phyloP scores from a whole-genome alignment of 2,113 vertebrate species.

The Myxocyprinus asiaticus region DNA sequence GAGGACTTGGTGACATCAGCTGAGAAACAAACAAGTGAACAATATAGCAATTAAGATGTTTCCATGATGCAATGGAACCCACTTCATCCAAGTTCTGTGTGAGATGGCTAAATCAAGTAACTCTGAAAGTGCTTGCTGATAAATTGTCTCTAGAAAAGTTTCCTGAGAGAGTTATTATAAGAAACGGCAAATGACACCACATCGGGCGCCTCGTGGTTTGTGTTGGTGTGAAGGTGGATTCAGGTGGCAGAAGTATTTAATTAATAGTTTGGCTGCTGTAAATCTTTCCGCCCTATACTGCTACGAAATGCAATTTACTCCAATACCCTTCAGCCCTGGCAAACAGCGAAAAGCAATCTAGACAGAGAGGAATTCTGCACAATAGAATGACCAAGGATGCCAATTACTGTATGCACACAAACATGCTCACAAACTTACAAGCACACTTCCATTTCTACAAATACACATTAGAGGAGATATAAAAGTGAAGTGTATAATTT shows the following conservation, averaged over 20 bases:
- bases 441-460: background rate
- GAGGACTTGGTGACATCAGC: too few species aligned
- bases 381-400: conserved; percentile 34
- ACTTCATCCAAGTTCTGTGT: background rate
- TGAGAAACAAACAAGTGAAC: too few species aligned
- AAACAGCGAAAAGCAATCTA: conserved; percentile 42
- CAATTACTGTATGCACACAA: conserved; percentile 1
- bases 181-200: conserved; percentile 5
- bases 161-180: background rate
- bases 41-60: background rate
- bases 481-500: too few species aligned
- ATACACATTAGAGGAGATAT: background rate
- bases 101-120: background rate
- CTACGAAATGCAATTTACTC: conserved; percentile 36
- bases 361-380: conserved; percentile 30
- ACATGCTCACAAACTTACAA: background rate
- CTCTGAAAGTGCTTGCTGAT: background rate
- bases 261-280: conserved; percentile 38
- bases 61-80: background rate
- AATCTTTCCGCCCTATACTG: conserved; percentile 32
- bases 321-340: conserved; percentile 25
- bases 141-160: background rate
- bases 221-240: conserved; percentile 19
- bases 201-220: background rate
- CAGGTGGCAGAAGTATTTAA: conserved; percentile 26